Conservation (phyloP, 2,888 invertebrate species). For the Clusia tigrina region DNA sequence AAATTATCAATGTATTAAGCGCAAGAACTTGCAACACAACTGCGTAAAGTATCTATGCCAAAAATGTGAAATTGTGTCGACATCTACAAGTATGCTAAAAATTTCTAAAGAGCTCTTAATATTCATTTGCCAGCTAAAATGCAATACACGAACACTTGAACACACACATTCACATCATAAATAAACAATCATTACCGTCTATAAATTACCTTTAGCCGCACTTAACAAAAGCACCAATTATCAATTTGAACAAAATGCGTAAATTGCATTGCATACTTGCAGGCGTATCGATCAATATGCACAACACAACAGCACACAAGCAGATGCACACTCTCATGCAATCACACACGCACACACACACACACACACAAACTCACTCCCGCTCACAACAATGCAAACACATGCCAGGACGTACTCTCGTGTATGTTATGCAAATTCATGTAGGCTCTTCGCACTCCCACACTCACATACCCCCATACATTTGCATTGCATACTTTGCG, state of each 20-base stretch:
- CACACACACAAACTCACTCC: slow-evolving; percentile 9
- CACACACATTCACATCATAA: too few species aligned
- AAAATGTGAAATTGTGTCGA: too few species aligned
- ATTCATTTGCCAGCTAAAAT: too few species aligned
- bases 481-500: not conserved
- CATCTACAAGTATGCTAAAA: too few species aligned
- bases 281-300: slow-evolving; percentile 27
- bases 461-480: slow-evolving; percentile 26
- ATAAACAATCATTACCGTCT: too few species aligned
- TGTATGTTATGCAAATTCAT: not conserved
- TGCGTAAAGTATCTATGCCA: too few species aligned
- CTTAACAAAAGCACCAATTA: not conserved
- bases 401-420: too few species aligned
- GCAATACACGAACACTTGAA: too few species aligned
- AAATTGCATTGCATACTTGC: slow-evolving; percentile 48
- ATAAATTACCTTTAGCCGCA: not conserved
- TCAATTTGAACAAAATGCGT: not conserved
- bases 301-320: slow-evolving; percentile 43
- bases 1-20: too few species aligned
- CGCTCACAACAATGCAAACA: slow-evolving; percentile 17
- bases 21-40: too few species aligned
- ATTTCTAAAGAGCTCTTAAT: too few species aligned
- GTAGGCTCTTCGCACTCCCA: slow-evolving; percentile 14
- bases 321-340: slow-evolving; percentile 24
- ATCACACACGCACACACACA: not conserved